Evolutionary conservation across 2,888 invertebrate species (phyloP), one percentile per base, ranked within the genome.

Genomic region (Lysandra bellargus): DNA sequence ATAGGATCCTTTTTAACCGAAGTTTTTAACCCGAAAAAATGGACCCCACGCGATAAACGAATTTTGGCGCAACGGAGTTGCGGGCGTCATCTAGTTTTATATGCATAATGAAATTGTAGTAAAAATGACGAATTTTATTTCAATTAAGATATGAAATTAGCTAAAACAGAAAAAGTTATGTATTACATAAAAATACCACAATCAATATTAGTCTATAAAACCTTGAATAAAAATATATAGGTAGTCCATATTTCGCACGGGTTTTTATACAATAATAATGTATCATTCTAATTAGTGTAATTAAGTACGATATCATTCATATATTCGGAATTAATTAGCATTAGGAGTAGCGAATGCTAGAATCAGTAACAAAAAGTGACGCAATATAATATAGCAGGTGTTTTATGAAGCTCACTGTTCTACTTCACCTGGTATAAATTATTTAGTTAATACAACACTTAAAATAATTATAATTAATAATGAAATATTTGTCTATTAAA

Each of bases 281-380:
- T 14, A 69, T 69, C 17, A 69, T 69, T 69, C 4, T 69, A 69
- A 69, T 37, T 69, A 69, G 37, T 33, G 69, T 69, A 69, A 69
- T 69, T 33, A 33, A 37, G 14, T 69, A 33, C 33, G 37, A 69
- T 69, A 69, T 69, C 33, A 69, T 69, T 37, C 69, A 69, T 69
- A 33, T 37, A 33, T 69, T 69, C 69, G 33, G 69, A 33, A 37
- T 69, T 69, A 17, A 69, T 69, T 69, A 69, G 33, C 33, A 69
- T 69, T 37, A 69, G 69, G 14, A 69, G 69, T 69, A 33, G 69
- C 69, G 14, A 69, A 69, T 37, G 14, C 33, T 33, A 14, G 33
- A 37, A 69, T 69, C 69, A 69, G 69, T 69, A 37, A 69, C 33
- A 69, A 69, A 69, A 69, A 37, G 69, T 69, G 33, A 69, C 69